Evolutionary conservation across 2,888 invertebrate species (phyloP).

Genomic region (Calameuta filiformis): DNA sequence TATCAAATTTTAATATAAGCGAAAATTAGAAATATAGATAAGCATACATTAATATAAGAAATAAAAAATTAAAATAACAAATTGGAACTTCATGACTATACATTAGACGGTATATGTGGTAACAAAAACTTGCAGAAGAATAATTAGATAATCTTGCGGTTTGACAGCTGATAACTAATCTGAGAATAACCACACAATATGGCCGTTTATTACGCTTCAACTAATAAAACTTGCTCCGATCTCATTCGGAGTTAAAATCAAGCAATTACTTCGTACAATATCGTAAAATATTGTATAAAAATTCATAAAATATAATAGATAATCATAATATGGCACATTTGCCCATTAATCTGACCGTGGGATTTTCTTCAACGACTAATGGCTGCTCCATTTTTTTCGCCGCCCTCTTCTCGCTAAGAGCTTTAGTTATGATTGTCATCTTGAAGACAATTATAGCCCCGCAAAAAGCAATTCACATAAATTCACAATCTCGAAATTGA

Average conservation of each 20-base stretch:
- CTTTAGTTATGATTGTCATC: conserved; percentile 87
- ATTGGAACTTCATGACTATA: not conserved
- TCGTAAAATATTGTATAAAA: not conserved
- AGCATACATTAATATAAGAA: not conserved
- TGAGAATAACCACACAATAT: not conserved
- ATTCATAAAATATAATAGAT: not conserved
- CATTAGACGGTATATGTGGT: not conserved
- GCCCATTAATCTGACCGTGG: conserved; percentile 60
- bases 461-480: not conserved
- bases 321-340: not conserved
- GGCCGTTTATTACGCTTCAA: not conserved
- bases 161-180: not conserved
- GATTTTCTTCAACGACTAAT: conserved; percentile 70
- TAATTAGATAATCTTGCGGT: not conserved
- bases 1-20: not conserved
- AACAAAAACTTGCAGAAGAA: not conserved
- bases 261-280: not conserved
- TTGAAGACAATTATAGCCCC: conserved; percentile 34
- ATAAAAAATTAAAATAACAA: not conserved
- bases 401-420: conserved; percentile 77
- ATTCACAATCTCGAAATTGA: not conserved
- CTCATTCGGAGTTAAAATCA: not conserved
- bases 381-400: conserved; percentile 75
- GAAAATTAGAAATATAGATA: not conserved
- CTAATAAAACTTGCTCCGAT: not conserved